Conservation (phyloP, 2,113 vertebrate genomes). For the Crotalus helleri region DNA sequence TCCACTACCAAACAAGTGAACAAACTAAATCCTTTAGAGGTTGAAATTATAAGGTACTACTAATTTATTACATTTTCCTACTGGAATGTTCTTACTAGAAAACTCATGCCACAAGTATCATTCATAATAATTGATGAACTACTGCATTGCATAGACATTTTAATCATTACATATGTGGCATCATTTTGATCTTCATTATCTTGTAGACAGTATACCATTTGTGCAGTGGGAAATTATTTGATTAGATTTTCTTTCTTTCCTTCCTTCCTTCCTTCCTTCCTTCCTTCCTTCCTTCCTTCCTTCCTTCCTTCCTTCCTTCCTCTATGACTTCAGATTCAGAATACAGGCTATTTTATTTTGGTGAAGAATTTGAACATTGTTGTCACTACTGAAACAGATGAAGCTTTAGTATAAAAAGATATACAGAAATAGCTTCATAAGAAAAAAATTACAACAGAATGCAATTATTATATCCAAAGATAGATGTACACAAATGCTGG, state of each 20-base stretch:
- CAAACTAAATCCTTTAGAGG: conserved; percentile 3
- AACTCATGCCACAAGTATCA: neutral
- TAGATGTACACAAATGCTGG: conserved; percentile 40
- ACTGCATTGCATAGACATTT: neutral
- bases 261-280: neutral
- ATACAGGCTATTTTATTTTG: conserved; percentile 5
- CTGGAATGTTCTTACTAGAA: conserved; percentile 10
- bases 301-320: neutral
- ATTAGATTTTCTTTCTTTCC: conserved; percentile 6
- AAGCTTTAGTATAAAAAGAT: conserved; percentile 34
- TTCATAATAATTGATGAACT: neutral
- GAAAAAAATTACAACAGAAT: conserved; percentile 17
- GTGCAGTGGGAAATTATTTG: conserved; percentile 13
- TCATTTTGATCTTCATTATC: conserved; percentile 27
- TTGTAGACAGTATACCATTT: conserved; percentile 11
- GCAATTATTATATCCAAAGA: conserved; percentile 33
- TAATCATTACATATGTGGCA: conserved; percentile 2
- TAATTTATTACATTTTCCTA: neutral
- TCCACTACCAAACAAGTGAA: neutral
- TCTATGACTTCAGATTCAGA: conserved; percentile 25
- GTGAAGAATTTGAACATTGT: conserved; percentile 21
- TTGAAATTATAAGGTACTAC: neutral
- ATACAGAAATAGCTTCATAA: conserved; percentile 1
- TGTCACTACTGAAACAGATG: conserved; percentile 16
- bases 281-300: neutral